These are phyloP conservation scores for Lacerta bilineata DNA, from an alignment of 2,797 vertebrate genomes.

Conservation along the genomic window DNA sequence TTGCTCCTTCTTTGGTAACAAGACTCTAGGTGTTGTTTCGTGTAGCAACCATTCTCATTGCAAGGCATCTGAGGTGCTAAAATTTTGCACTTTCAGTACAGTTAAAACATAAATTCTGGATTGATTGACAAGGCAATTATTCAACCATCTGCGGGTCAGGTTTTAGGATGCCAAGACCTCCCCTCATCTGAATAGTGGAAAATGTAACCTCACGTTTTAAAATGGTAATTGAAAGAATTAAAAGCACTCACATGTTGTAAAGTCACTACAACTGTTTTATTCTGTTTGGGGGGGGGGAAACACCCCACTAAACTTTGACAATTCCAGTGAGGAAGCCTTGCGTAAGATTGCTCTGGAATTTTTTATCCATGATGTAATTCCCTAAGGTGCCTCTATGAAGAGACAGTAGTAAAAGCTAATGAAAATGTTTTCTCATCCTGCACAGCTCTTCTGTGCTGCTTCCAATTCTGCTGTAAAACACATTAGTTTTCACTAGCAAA, in stretches of 20 bases:
- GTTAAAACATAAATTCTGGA: conserved; percentile 25
- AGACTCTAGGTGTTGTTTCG: background rate
- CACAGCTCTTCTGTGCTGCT: conserved; percentile 57
- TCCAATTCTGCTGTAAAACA: conserved; percentile 52
- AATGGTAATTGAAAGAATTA: background rate
- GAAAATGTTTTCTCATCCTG: conserved; percentile 67
- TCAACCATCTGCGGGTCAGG: background rate
- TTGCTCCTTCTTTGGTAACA: background rate
- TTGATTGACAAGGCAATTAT: background rate
- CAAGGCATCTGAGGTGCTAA: conserved; percentile 26
- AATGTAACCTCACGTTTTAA: background rate
- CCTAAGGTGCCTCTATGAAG: conserved; percentile 63
- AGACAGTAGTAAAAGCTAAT: conserved; percentile 75
- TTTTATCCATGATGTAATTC: conserved; percentile 75
- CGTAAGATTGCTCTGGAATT: conserved; percentile 53
- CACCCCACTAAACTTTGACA: conserved; percentile 45
- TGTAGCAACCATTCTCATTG: conserved; percentile 46
- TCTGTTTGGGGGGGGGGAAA: background rate
- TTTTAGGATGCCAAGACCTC: background rate
- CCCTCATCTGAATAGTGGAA: background rate
- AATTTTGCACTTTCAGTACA: conserved; percentile 45
- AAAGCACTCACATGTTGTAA: conserved; percentile 49
- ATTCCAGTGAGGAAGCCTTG: conserved; percentile 45
- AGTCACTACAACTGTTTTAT: conserved; percentile 67
- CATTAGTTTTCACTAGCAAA: conserved; percentile 36